Conservation (phyloP, 1,140 invertebrate species). For the Drosophila obscura region DNA sequence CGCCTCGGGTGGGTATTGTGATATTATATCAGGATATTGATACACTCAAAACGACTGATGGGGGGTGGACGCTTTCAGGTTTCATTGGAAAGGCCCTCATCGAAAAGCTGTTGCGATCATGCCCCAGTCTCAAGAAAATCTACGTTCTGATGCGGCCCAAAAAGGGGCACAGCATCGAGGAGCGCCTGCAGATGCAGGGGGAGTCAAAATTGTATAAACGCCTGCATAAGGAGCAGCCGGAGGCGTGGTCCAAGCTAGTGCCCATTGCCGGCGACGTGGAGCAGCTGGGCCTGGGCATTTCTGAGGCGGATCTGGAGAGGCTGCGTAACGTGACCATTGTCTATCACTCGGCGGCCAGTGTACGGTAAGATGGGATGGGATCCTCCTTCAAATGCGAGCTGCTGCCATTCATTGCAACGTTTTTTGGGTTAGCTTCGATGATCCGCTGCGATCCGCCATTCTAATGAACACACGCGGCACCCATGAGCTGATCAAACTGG, state of each 20-base stretch:
- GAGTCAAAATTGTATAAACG: conserved; percentile 85
- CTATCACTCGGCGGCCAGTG: conserved; percentile 96
- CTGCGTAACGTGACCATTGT: conserved; percentile 91
- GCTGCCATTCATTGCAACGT: not conserved
- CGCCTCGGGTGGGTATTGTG: conserved; percentile 84
- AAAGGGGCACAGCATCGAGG: conserved; percentile 88
- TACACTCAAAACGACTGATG: not conserved
- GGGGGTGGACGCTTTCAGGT: conserved; percentile 84
- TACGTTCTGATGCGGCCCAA: conserved; percentile 92
- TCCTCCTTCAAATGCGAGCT: not conserved
- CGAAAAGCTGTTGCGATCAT: conserved; percentile 92
- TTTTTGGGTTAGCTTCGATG: conserved; percentile 85
- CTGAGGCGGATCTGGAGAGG: conserved; percentile 42
- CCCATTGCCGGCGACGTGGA: conserved; percentile 91
- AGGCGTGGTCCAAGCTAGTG: conserved; percentile 88
- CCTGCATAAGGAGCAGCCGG: conserved; percentile 83
- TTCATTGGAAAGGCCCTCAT: conserved; percentile 95
- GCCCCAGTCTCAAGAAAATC: conserved; percentile 88
- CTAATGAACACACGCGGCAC: conserved; percentile 88
- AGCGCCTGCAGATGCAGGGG: conserved; percentile 87
- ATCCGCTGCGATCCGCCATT: conserved; percentile 89
- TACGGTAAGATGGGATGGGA: conserved; percentile 83
- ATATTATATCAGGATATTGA: conserved; percentile 6
- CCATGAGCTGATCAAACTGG: conserved; percentile 87
- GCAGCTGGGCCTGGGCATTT: conserved; percentile 86